Base-by-base conservation (phyloP, 2,797 vertebrate genomes). In the Schizopygopsis malacanthus region DNA sequence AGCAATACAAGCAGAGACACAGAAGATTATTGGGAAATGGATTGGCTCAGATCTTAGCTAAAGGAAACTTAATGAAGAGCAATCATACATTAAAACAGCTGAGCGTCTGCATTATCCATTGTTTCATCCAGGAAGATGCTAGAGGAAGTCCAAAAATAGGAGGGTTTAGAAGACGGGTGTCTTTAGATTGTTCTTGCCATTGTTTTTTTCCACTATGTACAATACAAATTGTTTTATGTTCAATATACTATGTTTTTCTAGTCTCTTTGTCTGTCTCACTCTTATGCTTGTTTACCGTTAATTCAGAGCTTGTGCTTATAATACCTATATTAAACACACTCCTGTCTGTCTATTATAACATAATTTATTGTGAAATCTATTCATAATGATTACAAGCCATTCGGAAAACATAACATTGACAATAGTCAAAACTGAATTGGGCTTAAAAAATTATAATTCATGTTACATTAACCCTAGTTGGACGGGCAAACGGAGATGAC, bases 21-120 rank as follows among this genome's bases (percentile, higher is more conserved):
- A 73, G 61, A 56, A 90, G 84, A 90, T 89, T 88, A 91, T 90
- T 85, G 87, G 86, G 72, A 87, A 90, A 90, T 90, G 79, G 89
- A 89, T 84, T n/a, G 86, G 33, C 50, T 80, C 73, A 85, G 87
- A 88, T 87, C 79, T 69, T 80, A 84, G 85, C 85, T 82, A 88
- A 91, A 87, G 83, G 80, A 89, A 83, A 86, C 88, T 87, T 87
- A 88, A 89, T 88, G 87, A 88, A 88, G 80, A 88, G 76, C 87
- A 83, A 85, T 87, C 72, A 87, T 79, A 89, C 77, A 89, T 88
- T 86, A 90, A 84, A 83, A 41, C 86, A 73, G 79, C 45, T 63
- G n/a, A 79, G 71, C 43, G 3, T 82, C 63, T 37, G 1, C n/a
- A 54, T 75, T 77, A 61, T 54, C 83, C 84, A 79, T 69, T 71